These are phyloP conservation scores for Anabas testudineus DNA, from an alignment of 2,797 vertebrate species.

Conservation along the genomic window DNA sequence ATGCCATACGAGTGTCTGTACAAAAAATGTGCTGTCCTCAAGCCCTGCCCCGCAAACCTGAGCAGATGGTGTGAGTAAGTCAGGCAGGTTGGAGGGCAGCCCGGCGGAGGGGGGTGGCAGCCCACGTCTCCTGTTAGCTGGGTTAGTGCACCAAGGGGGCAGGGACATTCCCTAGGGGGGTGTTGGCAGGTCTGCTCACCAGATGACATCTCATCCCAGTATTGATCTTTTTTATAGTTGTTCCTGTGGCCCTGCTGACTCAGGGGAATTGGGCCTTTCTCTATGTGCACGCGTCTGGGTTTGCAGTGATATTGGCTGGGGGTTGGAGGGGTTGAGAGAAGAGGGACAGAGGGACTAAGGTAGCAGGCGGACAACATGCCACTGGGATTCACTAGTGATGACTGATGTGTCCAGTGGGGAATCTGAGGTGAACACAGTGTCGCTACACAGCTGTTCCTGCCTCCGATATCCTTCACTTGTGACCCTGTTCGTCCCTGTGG, in stretches of 20 bases:
- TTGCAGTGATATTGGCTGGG: constrained; percentile 34
- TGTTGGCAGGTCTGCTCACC: constrained; percentile 84
- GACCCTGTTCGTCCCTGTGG: constrained; percentile 74
- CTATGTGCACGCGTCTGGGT: constrained; percentile 61
- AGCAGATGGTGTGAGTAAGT: constrained; percentile 79
- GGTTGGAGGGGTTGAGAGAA: constrained; percentile 3
- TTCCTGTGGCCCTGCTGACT: constrained; percentile 68
- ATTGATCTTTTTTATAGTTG: constrained; percentile 82
- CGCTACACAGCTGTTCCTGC: constrained; percentile 79
- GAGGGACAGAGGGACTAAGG: constrained; percentile 25
- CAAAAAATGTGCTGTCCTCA: constrained; percentile 53
- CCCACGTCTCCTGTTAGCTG: constrained; percentile 62
- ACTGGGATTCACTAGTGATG: constrained; percentile 68
- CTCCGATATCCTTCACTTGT: constrained; percentile 77
- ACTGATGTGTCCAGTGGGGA: constrained; percentile 79
- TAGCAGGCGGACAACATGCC: constrained; percentile 69
- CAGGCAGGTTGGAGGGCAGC: constrained; percentile 76
- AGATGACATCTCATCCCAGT: constrained; percentile 84
- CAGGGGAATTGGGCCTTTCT: constrained; percentile 66
- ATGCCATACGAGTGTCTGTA: constrained; percentile 57
- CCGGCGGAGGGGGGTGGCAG: constrained; percentile 40
- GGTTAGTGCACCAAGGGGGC: constrained; percentile 71
- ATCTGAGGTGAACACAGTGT: constrained; percentile 61
- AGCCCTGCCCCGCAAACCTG: constrained; percentile 71
- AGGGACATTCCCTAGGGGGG: constrained; percentile 72